These are phyloP conservation scores for Vireo griseus DNA, from an alignment of 2,797 vertebrate genomes.

Conservation along the genomic window DNA sequence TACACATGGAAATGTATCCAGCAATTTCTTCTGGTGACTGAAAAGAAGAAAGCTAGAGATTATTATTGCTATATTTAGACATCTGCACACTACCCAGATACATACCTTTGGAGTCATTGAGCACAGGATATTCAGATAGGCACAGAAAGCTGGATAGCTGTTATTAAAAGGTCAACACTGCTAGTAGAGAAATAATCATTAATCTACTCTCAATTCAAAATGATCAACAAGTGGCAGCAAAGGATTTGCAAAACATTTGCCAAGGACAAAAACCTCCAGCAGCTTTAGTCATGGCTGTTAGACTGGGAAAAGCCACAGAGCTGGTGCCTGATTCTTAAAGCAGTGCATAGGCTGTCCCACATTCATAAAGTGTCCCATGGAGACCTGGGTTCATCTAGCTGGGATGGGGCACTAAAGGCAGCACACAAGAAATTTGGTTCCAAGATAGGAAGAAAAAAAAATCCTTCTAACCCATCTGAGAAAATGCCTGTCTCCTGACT, in stretches of 20 bases:
- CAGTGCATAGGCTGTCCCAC: not conserved
- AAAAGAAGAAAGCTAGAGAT: slow-evolving; percentile 1
- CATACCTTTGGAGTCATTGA: not conserved
- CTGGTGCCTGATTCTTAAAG: not conserved
- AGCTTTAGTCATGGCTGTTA: not conserved
- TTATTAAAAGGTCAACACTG: not conserved
- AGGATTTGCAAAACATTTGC: not conserved
- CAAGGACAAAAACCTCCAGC: not conserved
- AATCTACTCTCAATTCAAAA: not conserved
- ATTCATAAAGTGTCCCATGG: not conserved
- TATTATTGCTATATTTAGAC: not conserved
- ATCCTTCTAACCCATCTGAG: not conserved
- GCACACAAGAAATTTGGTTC: not conserved
- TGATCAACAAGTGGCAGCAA: not conserved
- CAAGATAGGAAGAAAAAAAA: not conserved
- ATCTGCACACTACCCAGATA: not conserved
- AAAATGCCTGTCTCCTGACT: not conserved
- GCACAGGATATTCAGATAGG: not conserved
- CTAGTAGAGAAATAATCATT: not conserved
- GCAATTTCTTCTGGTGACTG: not conserved
- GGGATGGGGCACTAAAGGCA: not conserved
- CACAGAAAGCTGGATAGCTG: not conserved
- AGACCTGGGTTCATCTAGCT: not conserved
- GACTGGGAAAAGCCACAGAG: not conserved
- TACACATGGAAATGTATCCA: not conserved